Evolutionary conservation across 2,113 vertebrate species (phyloP), one percentile per base, ranked within the genome.

Genomic region (Ornithorhynchus anatinus): DNA sequence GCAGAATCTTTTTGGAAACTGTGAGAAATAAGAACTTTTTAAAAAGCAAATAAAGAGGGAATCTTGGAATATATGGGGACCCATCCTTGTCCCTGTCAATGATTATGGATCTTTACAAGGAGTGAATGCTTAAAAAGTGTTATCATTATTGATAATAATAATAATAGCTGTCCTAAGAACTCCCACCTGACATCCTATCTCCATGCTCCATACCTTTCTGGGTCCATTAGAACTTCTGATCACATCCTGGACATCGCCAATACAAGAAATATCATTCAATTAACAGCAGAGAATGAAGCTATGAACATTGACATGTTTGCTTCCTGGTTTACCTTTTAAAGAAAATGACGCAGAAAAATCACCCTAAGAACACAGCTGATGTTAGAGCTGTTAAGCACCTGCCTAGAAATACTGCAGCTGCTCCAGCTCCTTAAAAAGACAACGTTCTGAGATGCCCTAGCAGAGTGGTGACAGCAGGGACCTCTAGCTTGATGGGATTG

Each of bases 1-100:
- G 38, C 62, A 79, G 66, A 64, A 86, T 88, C 77, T 81, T 79
- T 84, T 77, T 76, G 72, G 87, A 89, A 89, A 89, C 75, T 84
- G 79, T 40, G 70, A 54, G 60, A 81, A 75, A 86, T 77, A 3
- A 2, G 77, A 76, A 83, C 72, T 69, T 72, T 86, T 52, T 74
- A 88, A 77, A 86, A 86, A 89, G 66, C 63, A 89, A 90, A 91
- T 79, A 90, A 81, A 79, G 19, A 0, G 13, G 22, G 72, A 59
- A 66, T 67, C 67, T 39, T 74, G 42, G n/a, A 80, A 60, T 17
- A 56, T 14, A 3, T 69, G 69, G 2, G 1, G 23, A 63, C 4
- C 58, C 63, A 29, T 63, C 81, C 77, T 44, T 68, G 48, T n/a
- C n/a, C n/a, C n/a, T n/a, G n/a, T n/a, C n/a, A n/a, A n/a, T n/a